Conservation (phyloP, 92 coral and sea anemone species). For the Palythoa heliodiscus region DNA sequence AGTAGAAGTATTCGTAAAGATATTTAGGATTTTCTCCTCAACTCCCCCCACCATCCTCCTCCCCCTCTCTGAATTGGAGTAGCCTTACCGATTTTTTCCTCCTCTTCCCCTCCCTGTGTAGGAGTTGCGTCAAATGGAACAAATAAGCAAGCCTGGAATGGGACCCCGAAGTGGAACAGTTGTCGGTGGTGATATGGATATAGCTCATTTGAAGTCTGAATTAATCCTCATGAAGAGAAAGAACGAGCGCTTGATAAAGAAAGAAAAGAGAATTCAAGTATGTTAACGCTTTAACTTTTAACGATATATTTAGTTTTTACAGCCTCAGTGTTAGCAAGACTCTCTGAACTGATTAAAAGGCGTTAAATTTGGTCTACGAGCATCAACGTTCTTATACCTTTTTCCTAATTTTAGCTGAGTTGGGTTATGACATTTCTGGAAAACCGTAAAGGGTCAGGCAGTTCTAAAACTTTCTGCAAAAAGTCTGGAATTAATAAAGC, state of each 20-base stretch:
- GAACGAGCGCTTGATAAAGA: constrained; percentile 79
- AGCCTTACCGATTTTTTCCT: not conserved
- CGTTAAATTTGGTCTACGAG: not conserved
- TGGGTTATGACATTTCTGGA: no score
- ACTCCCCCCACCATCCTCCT: not conserved
- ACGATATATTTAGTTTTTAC: no score
- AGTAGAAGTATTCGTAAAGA: not conserved
- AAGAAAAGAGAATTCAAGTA: constrained; percentile 96
- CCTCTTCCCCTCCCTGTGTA: constrained; percentile 16
- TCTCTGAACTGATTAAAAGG: not conserved
- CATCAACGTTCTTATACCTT: no score
- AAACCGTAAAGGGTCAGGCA: not conserved
- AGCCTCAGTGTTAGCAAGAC: not conserved
- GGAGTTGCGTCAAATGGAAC: constrained; percentile 99
- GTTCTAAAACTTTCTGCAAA: not conserved
- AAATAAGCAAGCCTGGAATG: constrained; percentile 76
- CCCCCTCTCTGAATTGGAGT: not conserved
- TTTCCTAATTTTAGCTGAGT: no score
- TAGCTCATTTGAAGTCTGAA: constrained; percentile 83
- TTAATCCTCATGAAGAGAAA: constrained; percentile 80
- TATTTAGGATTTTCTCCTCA: not conserved
- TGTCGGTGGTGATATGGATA: constrained; percentile 66
- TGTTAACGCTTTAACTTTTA: not conserved
- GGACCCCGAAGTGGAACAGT: constrained; percentile 75
- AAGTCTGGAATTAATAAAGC: no score